Evolutionary conservation across 2,797 vertebrate species (phyloP).

Genomic region (Mormyrus proboscirostris): DNA sequence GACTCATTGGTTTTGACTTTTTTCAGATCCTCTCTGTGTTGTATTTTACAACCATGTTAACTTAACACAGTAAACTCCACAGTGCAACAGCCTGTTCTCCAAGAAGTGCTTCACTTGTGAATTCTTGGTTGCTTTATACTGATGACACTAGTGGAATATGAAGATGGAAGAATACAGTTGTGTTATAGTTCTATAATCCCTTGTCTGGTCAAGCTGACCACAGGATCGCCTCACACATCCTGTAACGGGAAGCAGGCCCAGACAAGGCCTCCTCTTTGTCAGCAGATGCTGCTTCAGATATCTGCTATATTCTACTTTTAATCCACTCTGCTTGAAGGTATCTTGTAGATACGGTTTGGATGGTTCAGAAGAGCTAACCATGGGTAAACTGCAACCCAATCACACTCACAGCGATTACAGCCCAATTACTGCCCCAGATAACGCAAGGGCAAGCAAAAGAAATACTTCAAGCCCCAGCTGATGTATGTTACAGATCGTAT

Average conservation of each 20-base stretch:
- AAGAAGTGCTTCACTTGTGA: background rate
- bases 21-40: background rate
- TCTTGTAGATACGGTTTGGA: conserved; percentile 46
- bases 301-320: conserved; percentile 11
- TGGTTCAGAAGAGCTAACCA: conserved; percentile 55
- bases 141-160: background rate
- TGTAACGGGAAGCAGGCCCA: background rate
- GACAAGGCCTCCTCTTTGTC: background rate
- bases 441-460: background rate
- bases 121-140: background rate
- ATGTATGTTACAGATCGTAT: conserved; percentile 31
- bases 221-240: background rate
- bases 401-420: conserved; percentile 55
- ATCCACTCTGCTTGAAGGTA: conserved; percentile 35
- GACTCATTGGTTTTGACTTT: background rate
- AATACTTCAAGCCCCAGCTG: conserved; percentile 36
- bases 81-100: background rate
- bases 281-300: conserved; percentile 1
- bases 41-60: background rate
- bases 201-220: background rate
- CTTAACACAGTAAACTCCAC: background rate
- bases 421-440: conserved; percentile 1
- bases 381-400: conserved; percentile 63
- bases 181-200: background rate
- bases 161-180: background rate